phyloP scores from a whole-genome alignment of 2,113 vertebrate species.

The Notiomystis cincta region DNA sequence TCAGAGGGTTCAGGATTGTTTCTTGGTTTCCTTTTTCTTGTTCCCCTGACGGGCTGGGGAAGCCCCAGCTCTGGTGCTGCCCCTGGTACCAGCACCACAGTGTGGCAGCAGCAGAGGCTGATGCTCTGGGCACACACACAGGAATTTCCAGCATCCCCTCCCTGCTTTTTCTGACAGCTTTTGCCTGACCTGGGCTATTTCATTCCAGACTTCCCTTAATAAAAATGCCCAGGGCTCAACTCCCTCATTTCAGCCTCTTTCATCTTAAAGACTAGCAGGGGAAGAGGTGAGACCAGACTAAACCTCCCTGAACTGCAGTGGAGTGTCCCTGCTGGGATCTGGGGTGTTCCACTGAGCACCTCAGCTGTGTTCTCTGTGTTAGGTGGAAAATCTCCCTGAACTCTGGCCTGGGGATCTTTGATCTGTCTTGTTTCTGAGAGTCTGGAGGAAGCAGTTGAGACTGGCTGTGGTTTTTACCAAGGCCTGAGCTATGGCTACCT shows the following conservation, averaged over 20 bases:
- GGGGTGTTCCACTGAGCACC: not conserved
- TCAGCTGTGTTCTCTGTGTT: not conserved
- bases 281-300: not conserved
- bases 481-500: not conserved
- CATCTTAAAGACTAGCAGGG: not conserved
- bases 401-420: not conserved
- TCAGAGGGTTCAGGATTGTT: not conserved
- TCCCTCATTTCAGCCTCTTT: not conserved
- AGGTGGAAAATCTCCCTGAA: not conserved
- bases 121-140: not conserved
- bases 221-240: not conserved
- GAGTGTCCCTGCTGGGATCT: not conserved
- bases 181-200: not conserved
- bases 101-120: not conserved
- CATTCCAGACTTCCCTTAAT: not conserved
- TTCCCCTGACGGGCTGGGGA: not conserved
- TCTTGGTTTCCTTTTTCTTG: not conserved
- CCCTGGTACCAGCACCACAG: not conserved
- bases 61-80: fast-evolving
- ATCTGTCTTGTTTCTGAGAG: not conserved
- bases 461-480: not conserved
- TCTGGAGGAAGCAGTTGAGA: not conserved
- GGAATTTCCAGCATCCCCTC: not conserved
- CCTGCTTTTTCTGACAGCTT: not conserved
- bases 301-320: not conserved